Conservation (phyloP, 1,140 invertebrate genomes). For the Drosophila repleta region DNA sequence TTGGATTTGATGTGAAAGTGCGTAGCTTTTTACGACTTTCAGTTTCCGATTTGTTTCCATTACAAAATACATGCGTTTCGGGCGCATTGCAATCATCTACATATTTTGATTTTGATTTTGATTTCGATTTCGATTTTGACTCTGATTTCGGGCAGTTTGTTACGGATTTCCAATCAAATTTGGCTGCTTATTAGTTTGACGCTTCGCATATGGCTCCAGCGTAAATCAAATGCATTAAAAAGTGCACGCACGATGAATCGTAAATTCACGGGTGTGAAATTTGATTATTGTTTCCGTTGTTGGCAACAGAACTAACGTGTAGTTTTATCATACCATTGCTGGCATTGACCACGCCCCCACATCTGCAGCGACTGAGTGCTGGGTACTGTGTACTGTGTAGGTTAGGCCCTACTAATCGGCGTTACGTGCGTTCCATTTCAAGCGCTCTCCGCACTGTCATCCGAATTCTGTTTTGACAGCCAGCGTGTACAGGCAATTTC, state of each 20-base stretch:
- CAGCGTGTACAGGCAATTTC: constrained; percentile 21
- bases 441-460: constrained; percentile 19
- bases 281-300: constrained; percentile 16
- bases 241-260: constrained; percentile 51
- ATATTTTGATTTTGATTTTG: constrained; percentile 28
- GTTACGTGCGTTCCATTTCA: constrained; percentile 70
- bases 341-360: constrained; percentile 10
- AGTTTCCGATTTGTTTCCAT: constrained; percentile 31
- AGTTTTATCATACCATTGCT: constrained; percentile 22
- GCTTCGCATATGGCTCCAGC: constrained; percentile 43
- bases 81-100: constrained; percentile 13
- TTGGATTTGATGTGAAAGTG: constrained; percentile 63
- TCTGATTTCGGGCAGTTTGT: constrained; percentile 37
- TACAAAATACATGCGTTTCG: neutral
- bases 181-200: constrained; percentile 21
- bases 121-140: constrained; percentile 29
- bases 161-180: constrained; percentile 48
- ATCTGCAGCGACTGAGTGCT: neutral
- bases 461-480: constrained; percentile 1
- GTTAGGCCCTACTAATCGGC: constrained; percentile 67
- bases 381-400: constrained; percentile 32
- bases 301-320: constrained; percentile 4
- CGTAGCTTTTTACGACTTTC: constrained; percentile 66
- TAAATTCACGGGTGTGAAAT: constrained; percentile 39
- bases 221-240: constrained; percentile 20